These are phyloP conservation scores for Pempheris klunzingeri DNA, from an alignment of 2,797 vertebrate genomes.

Conservation along the genomic window DNA sequence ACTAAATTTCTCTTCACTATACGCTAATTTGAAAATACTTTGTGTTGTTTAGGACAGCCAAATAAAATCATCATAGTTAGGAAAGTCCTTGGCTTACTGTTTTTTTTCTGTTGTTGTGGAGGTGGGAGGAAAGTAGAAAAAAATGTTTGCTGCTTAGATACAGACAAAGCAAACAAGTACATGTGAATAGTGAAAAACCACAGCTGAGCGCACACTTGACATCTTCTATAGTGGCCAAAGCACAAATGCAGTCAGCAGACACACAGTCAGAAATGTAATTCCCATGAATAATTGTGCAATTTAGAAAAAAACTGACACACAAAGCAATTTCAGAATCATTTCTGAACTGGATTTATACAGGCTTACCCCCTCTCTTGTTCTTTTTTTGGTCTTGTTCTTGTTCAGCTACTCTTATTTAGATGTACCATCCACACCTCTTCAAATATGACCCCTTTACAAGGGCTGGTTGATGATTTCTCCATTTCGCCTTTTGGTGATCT, in stretches of 20 bases:
- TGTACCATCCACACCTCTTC: conserved; percentile 2
- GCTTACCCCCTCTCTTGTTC: neutral
- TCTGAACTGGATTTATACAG: conserved; percentile 14
- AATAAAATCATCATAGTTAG: conserved; percentile 64
- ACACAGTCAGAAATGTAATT: conserved; percentile 59
- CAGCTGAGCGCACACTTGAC: conserved; percentile 25
- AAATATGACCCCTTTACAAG: neutral
- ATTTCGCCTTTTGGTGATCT: neutral
- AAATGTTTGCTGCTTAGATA: conserved; percentile 27
- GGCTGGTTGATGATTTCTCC: neutral
- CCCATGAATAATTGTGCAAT: conserved; percentile 52
- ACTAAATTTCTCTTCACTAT: conserved; percentile 35
- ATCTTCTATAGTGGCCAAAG: conserved; percentile 42
- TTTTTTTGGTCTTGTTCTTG: neutral
- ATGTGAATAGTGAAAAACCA: conserved; percentile 35
- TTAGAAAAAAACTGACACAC: conserved; percentile 24
- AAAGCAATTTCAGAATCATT: conserved; percentile 9
- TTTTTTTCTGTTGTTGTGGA: conserved; percentile 42
- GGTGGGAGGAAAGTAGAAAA: conserved; percentile 1
- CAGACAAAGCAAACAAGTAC: conserved; percentile 39
- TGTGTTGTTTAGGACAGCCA: conserved; percentile 67
- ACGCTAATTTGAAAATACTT: conserved; percentile 52
- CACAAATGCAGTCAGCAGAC: conserved; percentile 39
- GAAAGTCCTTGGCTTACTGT: conserved; percentile 47
- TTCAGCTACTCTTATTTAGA: conserved; percentile 9